phyloP scores from a whole-genome alignment of 2,888 invertebrate genomes.

The Litoditis marina region DNA sequence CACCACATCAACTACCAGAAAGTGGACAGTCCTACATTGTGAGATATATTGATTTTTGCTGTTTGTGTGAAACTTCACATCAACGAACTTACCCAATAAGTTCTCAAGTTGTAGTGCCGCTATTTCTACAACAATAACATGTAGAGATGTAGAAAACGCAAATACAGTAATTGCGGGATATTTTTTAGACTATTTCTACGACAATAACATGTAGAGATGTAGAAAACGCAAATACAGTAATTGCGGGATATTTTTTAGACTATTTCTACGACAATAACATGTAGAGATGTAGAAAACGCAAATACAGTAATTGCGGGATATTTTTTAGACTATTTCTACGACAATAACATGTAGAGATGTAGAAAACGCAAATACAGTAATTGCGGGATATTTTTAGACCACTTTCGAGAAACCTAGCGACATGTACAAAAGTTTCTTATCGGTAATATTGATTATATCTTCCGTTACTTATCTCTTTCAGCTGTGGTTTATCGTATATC shows the following conservation, averaged over 20 bases:
- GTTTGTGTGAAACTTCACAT: background rate
- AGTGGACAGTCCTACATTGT: constrained; percentile 49
- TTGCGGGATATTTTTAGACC: too few species aligned
- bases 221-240: too few species aligned
- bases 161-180: too few species aligned
- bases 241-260: too few species aligned
- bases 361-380: background rate
- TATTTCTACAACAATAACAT: too few species aligned
- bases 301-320: background rate
- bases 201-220: too few species aligned
- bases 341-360: background rate
- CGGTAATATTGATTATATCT: background rate
- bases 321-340: background rate
- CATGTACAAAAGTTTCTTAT: background rate
- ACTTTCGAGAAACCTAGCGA: background rate
- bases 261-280: background rate
- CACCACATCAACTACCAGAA: constrained; percentile 55
- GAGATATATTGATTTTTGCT: too few species aligned
- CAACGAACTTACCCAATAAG: too few species aligned
- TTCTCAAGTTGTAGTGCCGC: too few species aligned
- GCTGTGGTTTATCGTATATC: constrained; percentile 58
- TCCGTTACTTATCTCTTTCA: constrained; percentile 21
- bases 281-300: background rate
- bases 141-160: too few species aligned
- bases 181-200: too few species aligned